Evolutionary conservation across 2,888 invertebrate genomes (phyloP).

Genomic region (Temnothorax unifasciatus): DNA sequence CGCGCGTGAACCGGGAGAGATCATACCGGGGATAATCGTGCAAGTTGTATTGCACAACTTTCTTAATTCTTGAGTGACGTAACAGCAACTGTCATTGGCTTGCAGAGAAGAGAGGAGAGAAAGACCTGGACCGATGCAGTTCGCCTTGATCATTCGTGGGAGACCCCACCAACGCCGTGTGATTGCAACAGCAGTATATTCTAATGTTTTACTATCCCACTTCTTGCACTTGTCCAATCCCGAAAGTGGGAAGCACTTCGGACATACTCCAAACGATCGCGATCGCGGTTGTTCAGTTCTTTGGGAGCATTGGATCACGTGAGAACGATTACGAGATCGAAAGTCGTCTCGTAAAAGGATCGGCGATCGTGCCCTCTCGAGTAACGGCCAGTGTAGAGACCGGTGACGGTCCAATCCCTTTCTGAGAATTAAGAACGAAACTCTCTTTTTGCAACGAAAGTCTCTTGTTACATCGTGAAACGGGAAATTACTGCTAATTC

Average conservation of each 20-base stretch:
- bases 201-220: slow-evolving; percentile 63
- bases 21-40: neutral
- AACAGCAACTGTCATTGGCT: neutral
- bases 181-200: slow-evolving; percentile 17
- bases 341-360: neutral
- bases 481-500: neutral
- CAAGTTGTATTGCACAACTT: slow-evolving; percentile 34
- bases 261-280: slow-evolving; percentile 43
- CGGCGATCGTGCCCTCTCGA: neutral
- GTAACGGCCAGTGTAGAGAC: slow-evolving; percentile 17
- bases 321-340: slow-evolving; percentile 46
- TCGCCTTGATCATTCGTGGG: neutral
- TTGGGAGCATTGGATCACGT: slow-evolving; percentile 59
- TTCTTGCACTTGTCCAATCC: slow-evolving; percentile 59
- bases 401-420: neutral
- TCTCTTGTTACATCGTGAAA: neutral
- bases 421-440: neutral
- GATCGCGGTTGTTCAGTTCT: slow-evolving; percentile 59
- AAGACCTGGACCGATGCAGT: neutral
- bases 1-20: neutral
- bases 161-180: slow-evolving; percentile 37
- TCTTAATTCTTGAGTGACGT: slow-evolving; percentile 28
- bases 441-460: neutral
- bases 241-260: slow-evolving; percentile 60
- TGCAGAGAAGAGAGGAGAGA: neutral